Evolutionary conservation across 2,888 invertebrate genomes (phyloP).

Genomic region (Unio delphinus): DNA sequence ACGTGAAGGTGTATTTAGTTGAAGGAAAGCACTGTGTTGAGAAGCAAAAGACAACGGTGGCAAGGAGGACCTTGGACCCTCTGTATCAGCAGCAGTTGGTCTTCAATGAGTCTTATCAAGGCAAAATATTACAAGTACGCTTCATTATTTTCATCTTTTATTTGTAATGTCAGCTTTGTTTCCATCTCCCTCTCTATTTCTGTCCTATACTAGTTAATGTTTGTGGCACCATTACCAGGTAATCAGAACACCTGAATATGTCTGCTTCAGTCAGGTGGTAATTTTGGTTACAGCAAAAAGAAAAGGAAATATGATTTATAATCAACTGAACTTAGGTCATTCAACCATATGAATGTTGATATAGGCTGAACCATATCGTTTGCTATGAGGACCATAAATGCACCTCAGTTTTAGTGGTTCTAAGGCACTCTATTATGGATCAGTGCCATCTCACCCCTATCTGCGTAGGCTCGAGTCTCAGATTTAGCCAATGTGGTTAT

Average conservation of each 20-base stretch:
- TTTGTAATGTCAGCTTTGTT: constrained; percentile 1
- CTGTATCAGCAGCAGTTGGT: constrained; percentile 96
- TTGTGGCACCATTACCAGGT: neutral
- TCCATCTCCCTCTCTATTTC: neutral
- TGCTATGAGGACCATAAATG: too few species aligned
- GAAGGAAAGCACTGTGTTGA: constrained; percentile 97
- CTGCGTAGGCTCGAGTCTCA: too few species aligned
- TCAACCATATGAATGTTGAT: too few species aligned
- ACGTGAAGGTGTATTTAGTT: constrained; percentile 98
- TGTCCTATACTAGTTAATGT: neutral
- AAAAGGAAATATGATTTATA: too few species aligned
- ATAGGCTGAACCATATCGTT: too few species aligned
- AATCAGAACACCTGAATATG: too few species aligned
- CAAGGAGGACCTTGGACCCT: constrained; percentile 94
- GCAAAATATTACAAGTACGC: constrained; percentile 94
- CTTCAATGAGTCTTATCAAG: constrained; percentile 92
- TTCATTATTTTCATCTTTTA: neutral
- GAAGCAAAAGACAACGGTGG: constrained; percentile 97
- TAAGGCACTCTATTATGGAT: too few species aligned
- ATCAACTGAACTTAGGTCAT: too few species aligned
- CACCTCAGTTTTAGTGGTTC: too few species aligned
- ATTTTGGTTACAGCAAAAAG: too few species aligned
- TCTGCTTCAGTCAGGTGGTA: neutral
- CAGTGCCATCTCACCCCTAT: too few species aligned
- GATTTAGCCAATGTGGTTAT: too few species aligned